These are phyloP conservation scores for Leptonema lineaticorne DNA, from an alignment of 1,140 invertebrate species.

Conservation along the genomic window DNA sequence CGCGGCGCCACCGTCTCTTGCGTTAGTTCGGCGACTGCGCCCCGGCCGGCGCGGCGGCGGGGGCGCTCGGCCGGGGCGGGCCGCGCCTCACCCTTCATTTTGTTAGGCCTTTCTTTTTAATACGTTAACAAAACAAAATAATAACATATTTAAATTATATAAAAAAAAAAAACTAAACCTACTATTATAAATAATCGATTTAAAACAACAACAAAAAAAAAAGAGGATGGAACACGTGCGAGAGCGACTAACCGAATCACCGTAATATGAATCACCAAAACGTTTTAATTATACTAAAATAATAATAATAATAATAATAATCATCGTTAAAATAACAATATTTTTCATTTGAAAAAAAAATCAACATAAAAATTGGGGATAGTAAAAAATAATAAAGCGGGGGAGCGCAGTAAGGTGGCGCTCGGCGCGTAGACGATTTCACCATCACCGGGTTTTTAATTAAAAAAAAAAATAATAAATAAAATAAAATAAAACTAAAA, in stretches of 20 bases:
- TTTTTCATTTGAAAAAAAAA: no score
- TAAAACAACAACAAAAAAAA: no score
- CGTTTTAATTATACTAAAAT: no score
- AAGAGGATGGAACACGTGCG: slow-evolving; percentile 37
- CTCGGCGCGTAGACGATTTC: slow-evolving; percentile 39
- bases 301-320: no score
- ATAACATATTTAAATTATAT: slow-evolving; percentile 11
- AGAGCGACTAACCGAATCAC: slow-evolving; percentile 36
- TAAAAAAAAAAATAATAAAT: no score
- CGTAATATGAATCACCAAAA: no score
- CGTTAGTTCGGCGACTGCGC: slow-evolving; percentile 11
- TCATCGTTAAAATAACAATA: no score
- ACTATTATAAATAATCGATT: slow-evolving; percentile 40
- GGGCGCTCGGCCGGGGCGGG: slow-evolving; percentile 7
- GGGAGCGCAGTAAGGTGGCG: slow-evolving; percentile 31
- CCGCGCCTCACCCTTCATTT: slow-evolving; percentile 35
- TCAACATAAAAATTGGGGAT: no score
- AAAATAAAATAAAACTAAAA: no score
- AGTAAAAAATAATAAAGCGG: slow-evolving; percentile 25
- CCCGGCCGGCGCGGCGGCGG: slow-evolving; percentile 21
- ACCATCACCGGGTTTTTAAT: slow-evolving; percentile 38
- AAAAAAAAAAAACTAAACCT: background rate
- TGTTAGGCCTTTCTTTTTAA: slow-evolving; percentile 42
- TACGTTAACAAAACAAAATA: slow-evolving; percentile 33
- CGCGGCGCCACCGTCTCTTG: slow-evolving; percentile 27